These are phyloP conservation scores for Fopius arisanus DNA, from an alignment of 1,140 invertebrate genomes.

Conservation along the genomic window DNA sequence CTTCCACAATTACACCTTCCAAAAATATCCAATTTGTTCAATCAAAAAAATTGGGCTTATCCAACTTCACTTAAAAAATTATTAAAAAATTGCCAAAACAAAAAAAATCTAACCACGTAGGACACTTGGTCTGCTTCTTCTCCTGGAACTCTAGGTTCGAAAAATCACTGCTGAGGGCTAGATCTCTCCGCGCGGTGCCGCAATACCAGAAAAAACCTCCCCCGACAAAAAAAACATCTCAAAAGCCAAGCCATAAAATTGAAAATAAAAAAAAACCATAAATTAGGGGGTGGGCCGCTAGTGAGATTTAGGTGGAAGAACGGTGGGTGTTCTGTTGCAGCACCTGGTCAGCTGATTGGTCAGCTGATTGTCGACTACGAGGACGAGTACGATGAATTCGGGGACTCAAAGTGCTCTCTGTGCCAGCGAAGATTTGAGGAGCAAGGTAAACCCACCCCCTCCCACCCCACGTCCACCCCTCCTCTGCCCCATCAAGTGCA, in stretches of 20 bases:
- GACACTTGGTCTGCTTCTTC: neutral
- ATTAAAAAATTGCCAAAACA: neutral
- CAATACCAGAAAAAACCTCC: too few relatives aligned
- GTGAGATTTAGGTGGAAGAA: slow-evolving; percentile 48
- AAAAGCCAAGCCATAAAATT: neutral
- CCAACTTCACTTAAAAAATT: too few relatives aligned
- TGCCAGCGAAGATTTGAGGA: slow-evolving; percentile 79
- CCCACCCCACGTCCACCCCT: too few relatives aligned
- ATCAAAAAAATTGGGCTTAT: too few relatives aligned
- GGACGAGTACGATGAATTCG: slow-evolving; percentile 68
- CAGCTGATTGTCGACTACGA: slow-evolving; percentile 69
- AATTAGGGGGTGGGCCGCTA: slow-evolving; percentile 12
- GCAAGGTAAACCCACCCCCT: slow-evolving; percentile 73
- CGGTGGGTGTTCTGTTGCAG: slow-evolving; percentile 69
- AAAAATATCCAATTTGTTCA: too few relatives aligned
- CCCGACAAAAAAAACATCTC: too few relatives aligned
- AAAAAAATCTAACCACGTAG: neutral
- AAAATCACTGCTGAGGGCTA: slow-evolving; percentile 44
- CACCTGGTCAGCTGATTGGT: slow-evolving; percentile 71
- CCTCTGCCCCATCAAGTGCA: neutral
- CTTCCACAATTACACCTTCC: too few relatives aligned
- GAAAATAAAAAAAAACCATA: slow-evolving; percentile 26
- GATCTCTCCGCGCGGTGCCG: slow-evolving; percentile 23
- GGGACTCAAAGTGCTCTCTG: slow-evolving; percentile 71
- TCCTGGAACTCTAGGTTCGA: neutral